Base-by-base conservation (phyloP, 2,113 vertebrate species). In the Tachuris rubrigastra region DNA sequence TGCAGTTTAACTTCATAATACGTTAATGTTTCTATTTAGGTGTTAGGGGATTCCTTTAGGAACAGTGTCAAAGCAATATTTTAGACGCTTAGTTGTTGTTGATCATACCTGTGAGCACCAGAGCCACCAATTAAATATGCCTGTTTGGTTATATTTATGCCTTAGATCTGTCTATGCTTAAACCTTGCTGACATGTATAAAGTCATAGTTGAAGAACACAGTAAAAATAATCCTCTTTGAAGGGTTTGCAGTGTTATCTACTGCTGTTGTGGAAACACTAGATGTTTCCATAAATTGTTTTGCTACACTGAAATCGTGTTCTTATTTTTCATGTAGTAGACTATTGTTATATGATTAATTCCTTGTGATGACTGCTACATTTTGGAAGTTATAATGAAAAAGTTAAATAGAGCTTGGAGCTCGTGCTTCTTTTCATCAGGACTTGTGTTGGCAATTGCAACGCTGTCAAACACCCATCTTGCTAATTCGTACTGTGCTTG, bases 401-500 rank as follows among this genome's bases (percentile, higher is more conserved):
- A 78, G 84, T 81, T 95, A 92, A 91, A 84, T 55, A 73, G 83
- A 65, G 77, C 60, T 92, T 66, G 41, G 78, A 95, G 42, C 58
- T 94, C 1, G 0, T 83, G 73, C 75, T 92, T 95, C 72, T 91
- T 91, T 87, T 94, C 85, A 80, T 93, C 73, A 72, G 73, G 66
- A 42, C 44, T 95, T 52, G 58, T 30, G 65, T 50, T 93, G 88
- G 90, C 93, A 93, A 85, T 94, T 85, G 81, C 17, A 1, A 16
- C 65, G 83, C 87, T 93, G 96, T 96, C 86, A 91, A 94, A 94
- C 76, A 87, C 91, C 49, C 81, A 42, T 96, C 44, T 83, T 91
- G 63, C 78, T 93, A 87, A 94, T 94, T 96, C 92, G 42, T 95
- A n/a, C 78, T 89, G 39, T 89, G 71, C 96, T 94, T 96, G 84